Conservation (phyloP, 2,888 invertebrate genomes). For the Nomada flava region DNA sequence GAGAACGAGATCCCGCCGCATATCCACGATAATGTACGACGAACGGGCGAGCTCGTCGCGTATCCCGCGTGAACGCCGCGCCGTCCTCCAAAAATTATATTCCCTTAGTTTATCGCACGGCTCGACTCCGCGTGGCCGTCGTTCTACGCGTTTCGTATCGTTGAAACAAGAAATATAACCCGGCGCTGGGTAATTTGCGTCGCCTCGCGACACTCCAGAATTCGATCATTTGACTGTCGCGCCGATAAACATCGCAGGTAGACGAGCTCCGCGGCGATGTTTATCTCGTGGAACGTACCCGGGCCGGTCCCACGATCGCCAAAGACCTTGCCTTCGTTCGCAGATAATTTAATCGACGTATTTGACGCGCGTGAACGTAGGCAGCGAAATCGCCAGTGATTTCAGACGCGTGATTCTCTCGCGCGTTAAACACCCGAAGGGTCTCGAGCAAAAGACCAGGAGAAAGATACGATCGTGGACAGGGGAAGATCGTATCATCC, state of each 20-base stretch:
- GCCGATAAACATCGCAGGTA: constrained; percentile 31
- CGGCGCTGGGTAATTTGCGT: neutral
- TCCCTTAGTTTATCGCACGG: neutral
- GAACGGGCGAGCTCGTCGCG: neutral
- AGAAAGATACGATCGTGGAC: constrained; percentile 43
- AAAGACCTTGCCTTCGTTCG: neutral
- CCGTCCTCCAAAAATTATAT: neutral
- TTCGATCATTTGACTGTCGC: constrained; percentile 35
- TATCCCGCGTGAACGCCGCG: neutral
- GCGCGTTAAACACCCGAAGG: constrained; percentile 4
- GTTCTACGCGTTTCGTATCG: constrained; percentile 9
- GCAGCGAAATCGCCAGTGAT: constrained; percentile 12
- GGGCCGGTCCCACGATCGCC: neutral
- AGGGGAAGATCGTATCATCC: constrained; percentile 62
- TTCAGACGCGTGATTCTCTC: constrained; percentile 27
- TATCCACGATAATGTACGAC: constrained; percentile 12
- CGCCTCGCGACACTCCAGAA: neutral
- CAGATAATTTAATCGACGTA: constrained; percentile 14
- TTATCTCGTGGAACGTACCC: constrained; percentile 28
- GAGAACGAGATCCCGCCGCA: neutral
- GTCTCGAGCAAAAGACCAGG: neutral
- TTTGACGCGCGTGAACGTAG: neutral
- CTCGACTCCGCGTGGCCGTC: neutral
- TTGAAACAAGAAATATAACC: constrained; percentile 2
- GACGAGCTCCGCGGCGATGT: constrained; percentile 5